These are phyloP conservation scores for Noctua janthe DNA, from an alignment of 2,888 invertebrate genomes.

Conservation along the genomic window DNA sequence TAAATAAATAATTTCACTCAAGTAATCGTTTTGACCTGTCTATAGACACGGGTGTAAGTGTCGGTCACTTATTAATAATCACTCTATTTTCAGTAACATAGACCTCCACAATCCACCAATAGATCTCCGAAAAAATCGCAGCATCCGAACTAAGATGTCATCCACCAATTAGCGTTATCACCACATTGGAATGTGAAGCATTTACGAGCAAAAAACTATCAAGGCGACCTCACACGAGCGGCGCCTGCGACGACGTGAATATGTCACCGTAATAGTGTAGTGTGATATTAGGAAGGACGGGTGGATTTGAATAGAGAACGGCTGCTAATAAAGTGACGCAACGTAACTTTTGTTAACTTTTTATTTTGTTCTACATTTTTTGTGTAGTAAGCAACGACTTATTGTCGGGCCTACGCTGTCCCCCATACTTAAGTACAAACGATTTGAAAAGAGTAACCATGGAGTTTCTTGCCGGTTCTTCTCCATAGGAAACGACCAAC, in stretches of 20 bases:
- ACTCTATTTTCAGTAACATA: not conserved
- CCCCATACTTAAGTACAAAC: no score
- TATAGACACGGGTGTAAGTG: no score
- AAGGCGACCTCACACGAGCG: conserved; percentile 45
- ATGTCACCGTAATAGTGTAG: conserved; percentile 21
- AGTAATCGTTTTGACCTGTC: no score
- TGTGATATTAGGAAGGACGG: not conserved
- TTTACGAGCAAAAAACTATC: conserved; percentile 58
- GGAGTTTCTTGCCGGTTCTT: no score
- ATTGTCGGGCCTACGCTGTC: no score
- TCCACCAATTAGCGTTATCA: conserved; percentile 60
- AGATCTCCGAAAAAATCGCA: conserved; percentile 12
- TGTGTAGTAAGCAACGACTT: no score
- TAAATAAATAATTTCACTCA: no score
- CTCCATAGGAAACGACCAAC: no score
- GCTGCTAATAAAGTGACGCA: not conserved
- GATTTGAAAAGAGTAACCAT: no score
- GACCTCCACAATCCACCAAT: not conserved
- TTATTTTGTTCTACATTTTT: no score
- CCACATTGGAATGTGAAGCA: conserved; percentile 48
- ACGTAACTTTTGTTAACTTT: no score
- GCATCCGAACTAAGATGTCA: conserved; percentile 45
- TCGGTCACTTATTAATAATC: not conserved
- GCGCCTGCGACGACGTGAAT: conserved; percentile 45
- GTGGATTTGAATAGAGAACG: conserved; percentile 13